Percentiles rank a stretch among this genome's conserved stretches.
phyloP scores from a whole-genome alignment of 2,797 vertebrate genomes.

The Neoniphon sammara region DNA sequence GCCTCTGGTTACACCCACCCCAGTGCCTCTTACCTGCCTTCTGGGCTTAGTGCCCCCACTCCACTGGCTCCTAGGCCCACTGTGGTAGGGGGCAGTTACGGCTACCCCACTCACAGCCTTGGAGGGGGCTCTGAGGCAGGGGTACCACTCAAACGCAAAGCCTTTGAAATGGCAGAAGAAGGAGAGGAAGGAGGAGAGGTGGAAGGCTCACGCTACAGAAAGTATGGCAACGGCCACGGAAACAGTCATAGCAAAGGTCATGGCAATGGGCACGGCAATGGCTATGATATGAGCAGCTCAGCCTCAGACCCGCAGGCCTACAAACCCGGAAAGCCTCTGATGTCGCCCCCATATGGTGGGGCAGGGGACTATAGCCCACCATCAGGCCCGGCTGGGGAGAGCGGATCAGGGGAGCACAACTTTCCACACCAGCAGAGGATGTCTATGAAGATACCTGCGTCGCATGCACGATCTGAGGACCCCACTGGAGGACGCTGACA shows the following conservation, averaged over 20 bases:
- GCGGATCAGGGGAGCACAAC: conserved; percentile 75
- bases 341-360: conserved; percentile 80
- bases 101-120: conserved; percentile 81
- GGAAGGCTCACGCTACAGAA: conserved; percentile 85
- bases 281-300: conserved; percentile 74
- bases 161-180: conserved; percentile 80
- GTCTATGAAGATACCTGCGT: conserved; percentile 75
- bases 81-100: conserved; percentile 79
- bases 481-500: conserved; percentile 74
- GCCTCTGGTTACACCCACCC: conserved; percentile 85
- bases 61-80: conserved; percentile 84
- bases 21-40: conserved; percentile 87
- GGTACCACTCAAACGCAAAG: conserved; percentile 82
- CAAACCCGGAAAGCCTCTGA: conserved; percentile 78
- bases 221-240: conserved; percentile 87
- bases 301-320: conserved; percentile 73
- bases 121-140: conserved; percentile 74
- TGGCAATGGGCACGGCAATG: conserved; percentile 83
- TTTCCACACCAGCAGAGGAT: conserved; percentile 80
- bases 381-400: conserved; percentile 79
- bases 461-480: conserved; percentile 80
- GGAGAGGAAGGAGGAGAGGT: conserved; percentile 77
- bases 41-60: conserved; percentile 88
- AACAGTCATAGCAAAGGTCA: conserved; percentile 84
- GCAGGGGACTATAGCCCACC: conserved; percentile 84